Evolutionary conservation across 2,888 invertebrate species (phyloP).

Genomic region (Dendrolimus pini): DNA sequence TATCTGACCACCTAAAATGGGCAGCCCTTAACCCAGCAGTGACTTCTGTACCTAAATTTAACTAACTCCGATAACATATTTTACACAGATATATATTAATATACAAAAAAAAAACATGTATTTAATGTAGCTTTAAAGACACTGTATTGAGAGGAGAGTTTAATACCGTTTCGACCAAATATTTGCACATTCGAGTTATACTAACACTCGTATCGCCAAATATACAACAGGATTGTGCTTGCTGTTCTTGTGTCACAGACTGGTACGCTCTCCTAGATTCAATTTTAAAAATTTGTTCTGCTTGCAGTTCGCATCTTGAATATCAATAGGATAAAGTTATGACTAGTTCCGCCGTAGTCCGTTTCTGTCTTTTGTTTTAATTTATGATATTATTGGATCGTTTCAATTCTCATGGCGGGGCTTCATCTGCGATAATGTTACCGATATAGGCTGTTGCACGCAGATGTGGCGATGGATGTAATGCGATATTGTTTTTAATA

Average conservation of each 20-base stretch:
- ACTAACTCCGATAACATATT: no score
- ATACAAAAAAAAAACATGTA: neutral
- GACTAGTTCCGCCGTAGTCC: slow-evolving; percentile 41
- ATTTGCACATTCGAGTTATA: neutral
- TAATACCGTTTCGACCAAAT: neutral
- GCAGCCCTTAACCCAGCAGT: no score
- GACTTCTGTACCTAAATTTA: no score
- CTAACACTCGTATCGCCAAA: slow-evolving; percentile 7
- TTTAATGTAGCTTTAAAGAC: neutral
- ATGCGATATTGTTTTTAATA: no score
- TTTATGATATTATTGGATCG: slow-evolving; percentile 8
- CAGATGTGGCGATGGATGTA: no score
- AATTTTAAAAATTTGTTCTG: slow-evolving; percentile 70
- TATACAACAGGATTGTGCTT: slow-evolving; percentile 29
- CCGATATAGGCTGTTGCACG: no score
- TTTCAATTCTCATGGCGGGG: no score
- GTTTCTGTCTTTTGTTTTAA: slow-evolving; percentile 26
- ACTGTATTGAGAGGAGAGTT: neutral
- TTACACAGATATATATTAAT: no score
- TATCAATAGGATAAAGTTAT: slow-evolving; percentile 56
- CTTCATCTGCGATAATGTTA: no score
- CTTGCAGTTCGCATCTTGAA: slow-evolving; percentile 47
- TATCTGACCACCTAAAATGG: no score
- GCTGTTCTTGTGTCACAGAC: slow-evolving; percentile 40
- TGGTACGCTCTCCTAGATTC: slow-evolving; percentile 52